Conservation (phyloP, 2,888 invertebrate species). For the Campaea margaritaria region DNA sequence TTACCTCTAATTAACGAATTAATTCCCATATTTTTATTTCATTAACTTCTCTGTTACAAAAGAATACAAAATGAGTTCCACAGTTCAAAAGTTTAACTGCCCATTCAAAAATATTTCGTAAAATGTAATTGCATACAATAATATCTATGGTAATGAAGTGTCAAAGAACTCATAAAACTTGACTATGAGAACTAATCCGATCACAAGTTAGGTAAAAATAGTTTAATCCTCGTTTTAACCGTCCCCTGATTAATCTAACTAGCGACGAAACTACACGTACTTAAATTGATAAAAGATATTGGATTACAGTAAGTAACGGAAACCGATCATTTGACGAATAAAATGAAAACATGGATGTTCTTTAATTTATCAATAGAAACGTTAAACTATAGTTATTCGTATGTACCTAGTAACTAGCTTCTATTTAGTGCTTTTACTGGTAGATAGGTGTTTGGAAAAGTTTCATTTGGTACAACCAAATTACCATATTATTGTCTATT, state of each 20-base stretch:
- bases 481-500: too few relatives aligned
- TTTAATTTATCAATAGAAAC: too few relatives aligned
- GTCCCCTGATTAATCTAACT: not conserved
- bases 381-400: too few relatives aligned
- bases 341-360: not conserved
- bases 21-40: slow-evolving; percentile 27
- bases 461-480: too few relatives aligned
- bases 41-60: slow-evolving; percentile 38
- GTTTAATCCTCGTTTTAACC: slow-evolving; percentile 18
- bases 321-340: too few relatives aligned
- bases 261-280: not conserved
- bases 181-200: slow-evolving; percentile 42
- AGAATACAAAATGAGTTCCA: slow-evolving; percentile 38
- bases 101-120: slow-evolving; percentile 42
- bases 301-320: not conserved
- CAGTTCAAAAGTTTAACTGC: slow-evolving; percentile 45
- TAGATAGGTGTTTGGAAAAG: too few relatives aligned
- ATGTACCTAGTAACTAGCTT: too few relatives aligned
- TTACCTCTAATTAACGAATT: slow-evolving; percentile 35
- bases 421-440: too few relatives aligned
- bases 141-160: slow-evolving; percentile 42
- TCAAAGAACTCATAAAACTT: slow-evolving; percentile 44
- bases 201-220: slow-evolving; percentile 24
- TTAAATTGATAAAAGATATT: not conserved
- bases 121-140: slow-evolving; percentile 34